phyloP scores from a whole-genome alignment of 2,888 invertebrate genomes.

The Corbicula japonica region DNA sequence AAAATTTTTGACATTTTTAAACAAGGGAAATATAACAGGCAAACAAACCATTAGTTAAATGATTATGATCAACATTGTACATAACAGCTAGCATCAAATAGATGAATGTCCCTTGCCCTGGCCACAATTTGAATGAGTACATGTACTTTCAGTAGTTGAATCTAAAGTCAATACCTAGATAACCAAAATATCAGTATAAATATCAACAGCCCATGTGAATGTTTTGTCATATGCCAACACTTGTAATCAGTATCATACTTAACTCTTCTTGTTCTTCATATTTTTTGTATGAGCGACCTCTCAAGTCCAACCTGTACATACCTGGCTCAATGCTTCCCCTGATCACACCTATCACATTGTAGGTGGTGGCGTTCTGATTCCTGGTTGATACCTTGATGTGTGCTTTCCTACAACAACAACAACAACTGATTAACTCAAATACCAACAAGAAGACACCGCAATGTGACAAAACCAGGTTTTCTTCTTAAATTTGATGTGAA shows the following conservation, averaged over 20 bases:
- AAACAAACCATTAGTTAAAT: no score
- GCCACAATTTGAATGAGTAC: no score
- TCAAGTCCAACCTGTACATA: slow-evolving; percentile 41
- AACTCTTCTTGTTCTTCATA: background rate
- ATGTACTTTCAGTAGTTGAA: no score
- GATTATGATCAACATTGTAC: no score
- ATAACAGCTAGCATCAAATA: no score
- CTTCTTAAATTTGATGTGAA: background rate
- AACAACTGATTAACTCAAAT: background rate
- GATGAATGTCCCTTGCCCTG: no score
- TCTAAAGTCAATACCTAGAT: no score
- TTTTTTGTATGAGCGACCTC: background rate
- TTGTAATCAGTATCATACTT: background rate
- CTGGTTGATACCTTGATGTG: slow-evolving; percentile 77
- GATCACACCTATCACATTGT: slow-evolving; percentile 85
- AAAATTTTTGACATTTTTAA: no score
- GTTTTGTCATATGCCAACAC: background rate
- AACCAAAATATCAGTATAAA: background rate
- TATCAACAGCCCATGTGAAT: background rate
- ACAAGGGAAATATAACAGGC: no score
- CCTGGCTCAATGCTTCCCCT: slow-evolving; percentile 84
- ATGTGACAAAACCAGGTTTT: background rate
- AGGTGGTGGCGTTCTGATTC: slow-evolving; percentile 74
- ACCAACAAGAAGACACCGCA: background rate
- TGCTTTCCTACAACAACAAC: slow-evolving; percentile 67